These are phyloP conservation scores for Aphidius gifuensis DNA, from an alignment of 1,140 invertebrate genomes.

Conservation along the genomic window DNA sequence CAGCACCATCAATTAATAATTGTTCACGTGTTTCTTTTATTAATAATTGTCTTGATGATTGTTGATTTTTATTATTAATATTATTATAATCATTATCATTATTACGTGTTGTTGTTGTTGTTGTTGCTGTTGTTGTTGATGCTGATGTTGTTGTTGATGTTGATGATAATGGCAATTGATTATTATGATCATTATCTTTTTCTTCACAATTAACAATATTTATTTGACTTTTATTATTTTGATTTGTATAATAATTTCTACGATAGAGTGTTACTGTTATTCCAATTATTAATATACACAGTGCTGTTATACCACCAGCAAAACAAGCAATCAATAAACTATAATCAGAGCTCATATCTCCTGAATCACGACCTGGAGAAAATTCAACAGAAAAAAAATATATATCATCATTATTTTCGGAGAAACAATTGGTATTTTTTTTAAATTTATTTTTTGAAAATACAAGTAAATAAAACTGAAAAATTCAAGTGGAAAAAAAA, in stretches of 20 bases:
- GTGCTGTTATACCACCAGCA: constrained; percentile 43
- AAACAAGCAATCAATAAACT: constrained; percentile 46
- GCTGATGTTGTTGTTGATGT: constrained; percentile 13
- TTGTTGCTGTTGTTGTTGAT: constrained; percentile 4
- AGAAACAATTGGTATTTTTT: neutral
- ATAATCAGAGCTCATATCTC: constrained; percentile 40
- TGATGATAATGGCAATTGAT: constrained; percentile 4
- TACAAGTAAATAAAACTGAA: too few species aligned
- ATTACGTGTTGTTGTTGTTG: neutral
- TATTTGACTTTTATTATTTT: constrained; percentile 35
- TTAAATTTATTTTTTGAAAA: too few species aligned
- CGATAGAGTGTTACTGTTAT: constrained; percentile 44
- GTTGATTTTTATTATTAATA: constrained; percentile 12
- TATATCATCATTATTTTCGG: neutral
- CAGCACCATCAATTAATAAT: constrained; percentile 19
- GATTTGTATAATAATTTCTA: constrained; percentile 32
- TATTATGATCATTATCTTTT: constrained; percentile 18
- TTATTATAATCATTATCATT: constrained; percentile 7
- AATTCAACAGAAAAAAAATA: neutral
- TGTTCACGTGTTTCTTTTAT: constrained; percentile 17
- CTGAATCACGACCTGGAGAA: constrained; percentile 38
- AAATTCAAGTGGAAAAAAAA: too few species aligned
- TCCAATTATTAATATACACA: constrained; percentile 45
- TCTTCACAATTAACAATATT: constrained; percentile 30
- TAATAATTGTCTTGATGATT: neutral